phyloP scores from a whole-genome alignment of 1,140 invertebrate species.

The Drosophila sucinea region DNA sequence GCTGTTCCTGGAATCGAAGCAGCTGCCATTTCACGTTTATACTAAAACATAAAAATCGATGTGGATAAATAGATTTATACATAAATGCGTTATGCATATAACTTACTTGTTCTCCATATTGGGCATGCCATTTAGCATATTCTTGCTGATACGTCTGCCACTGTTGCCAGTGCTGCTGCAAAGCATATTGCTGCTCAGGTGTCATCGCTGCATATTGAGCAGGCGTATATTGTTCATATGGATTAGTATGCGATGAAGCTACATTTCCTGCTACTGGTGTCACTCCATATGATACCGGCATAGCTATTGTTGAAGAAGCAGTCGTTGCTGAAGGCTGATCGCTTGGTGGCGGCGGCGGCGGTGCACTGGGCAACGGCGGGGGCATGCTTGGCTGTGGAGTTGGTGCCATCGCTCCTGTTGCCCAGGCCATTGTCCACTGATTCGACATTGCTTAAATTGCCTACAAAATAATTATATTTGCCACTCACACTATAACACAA shows the following conservation, averaged over 20 bases:
- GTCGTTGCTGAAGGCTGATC: constrained; percentile 24
- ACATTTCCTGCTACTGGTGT: neutral
- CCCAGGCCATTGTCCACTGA: constrained; percentile 59
- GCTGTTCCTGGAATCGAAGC: constrained; percentile 18
- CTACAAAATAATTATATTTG: neutral
- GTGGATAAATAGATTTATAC: neutral
- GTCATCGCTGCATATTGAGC: constrained; percentile 87
- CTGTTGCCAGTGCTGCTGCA: constrained; percentile 92
- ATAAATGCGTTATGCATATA: neutral
- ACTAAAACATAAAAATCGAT: constrained; percentile 47
- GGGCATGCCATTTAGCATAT: constrained; percentile 92
- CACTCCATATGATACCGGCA: neutral
- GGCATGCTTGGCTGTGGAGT: constrained; percentile 66
- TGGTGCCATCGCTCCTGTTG: constrained; percentile 31
- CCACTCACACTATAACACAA: neutral
- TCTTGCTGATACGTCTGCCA: constrained; percentile 93
- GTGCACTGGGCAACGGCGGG: constrained; percentile 67
- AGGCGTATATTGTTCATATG: constrained; percentile 86
- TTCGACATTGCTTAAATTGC: constrained; percentile 58
- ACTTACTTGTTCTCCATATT: constrained; percentile 90
- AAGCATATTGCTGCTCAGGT: constrained; percentile 72
- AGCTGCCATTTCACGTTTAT: constrained; percentile 82
- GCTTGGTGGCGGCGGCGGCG: constrained; percentile 60
- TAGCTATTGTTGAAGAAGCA: neutral
- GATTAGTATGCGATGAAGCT: constrained; percentile 38